Percentiles rank a stretch among this genome's conserved stretches.
Evolutionary conservation across 2,113 vertebrate species (phyloP).

Genomic region (Rhynchopsitta pachyrhyncha): DNA sequence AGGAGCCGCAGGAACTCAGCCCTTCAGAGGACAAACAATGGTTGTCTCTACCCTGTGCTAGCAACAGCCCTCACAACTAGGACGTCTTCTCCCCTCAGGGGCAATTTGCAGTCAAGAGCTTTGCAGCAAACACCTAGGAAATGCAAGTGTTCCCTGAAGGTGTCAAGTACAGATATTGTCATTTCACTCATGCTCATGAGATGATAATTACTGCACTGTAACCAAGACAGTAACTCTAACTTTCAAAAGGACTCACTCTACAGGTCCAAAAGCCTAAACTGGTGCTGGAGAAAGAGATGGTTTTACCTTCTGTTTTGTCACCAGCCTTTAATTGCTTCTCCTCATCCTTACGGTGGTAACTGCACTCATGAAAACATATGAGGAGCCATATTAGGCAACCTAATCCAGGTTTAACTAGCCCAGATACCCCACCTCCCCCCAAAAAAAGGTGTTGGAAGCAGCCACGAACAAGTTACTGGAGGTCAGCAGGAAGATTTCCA

Average conservation of each 20-base stretch:
- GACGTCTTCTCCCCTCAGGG: not conserved
- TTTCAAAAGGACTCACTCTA: not conserved
- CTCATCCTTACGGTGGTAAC: not conserved
- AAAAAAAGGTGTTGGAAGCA: not conserved
- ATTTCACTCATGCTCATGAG: not conserved
- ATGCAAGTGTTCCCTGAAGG: not conserved
- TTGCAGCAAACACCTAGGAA: not conserved
- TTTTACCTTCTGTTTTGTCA: not conserved
- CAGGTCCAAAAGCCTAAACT: not conserved
- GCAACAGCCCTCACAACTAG: not conserved
- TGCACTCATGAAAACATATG: not conserved
- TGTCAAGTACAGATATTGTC: not conserved
- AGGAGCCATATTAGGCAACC: not conserved
- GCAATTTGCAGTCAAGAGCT: not conserved
- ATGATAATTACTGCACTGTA: not conserved
- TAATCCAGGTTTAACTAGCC: not conserved
- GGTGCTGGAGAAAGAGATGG: not conserved
- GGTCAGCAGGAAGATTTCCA: not conserved
- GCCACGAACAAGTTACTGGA: not conserved
- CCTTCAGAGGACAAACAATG: not conserved
- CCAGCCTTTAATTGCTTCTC: not conserved
- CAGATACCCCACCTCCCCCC: rapidly evolving
- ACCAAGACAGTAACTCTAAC: not conserved
- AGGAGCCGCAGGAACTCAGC: not conserved
- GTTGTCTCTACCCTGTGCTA: not conserved